phyloP scores from a whole-genome alignment of 2,888 invertebrate species.

The Helleia helle region DNA sequence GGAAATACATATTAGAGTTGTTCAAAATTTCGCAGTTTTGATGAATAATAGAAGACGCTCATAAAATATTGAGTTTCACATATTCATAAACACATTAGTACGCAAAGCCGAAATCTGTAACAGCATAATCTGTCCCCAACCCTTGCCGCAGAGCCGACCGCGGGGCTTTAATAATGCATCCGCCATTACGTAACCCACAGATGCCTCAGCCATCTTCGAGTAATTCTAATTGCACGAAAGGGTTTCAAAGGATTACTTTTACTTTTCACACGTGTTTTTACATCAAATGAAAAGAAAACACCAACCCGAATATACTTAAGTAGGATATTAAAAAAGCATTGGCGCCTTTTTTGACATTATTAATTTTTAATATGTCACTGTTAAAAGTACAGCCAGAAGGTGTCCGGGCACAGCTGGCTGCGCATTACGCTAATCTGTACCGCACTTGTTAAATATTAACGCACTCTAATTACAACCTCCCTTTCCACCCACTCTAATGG shows the following conservation, averaged over 20 bases:
- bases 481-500: constrained; percentile 52
- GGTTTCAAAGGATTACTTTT: constrained; percentile 57
- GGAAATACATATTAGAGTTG: too few species aligned
- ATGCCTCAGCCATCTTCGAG: constrained; percentile 54
- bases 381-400: constrained; percentile 37
- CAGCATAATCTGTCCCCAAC: constrained; percentile 65
- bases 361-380: constrained; percentile 46
- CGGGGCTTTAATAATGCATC: constrained; percentile 65
- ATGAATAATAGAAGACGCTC: background rate
- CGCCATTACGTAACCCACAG: constrained; percentile 69
- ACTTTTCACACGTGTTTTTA: constrained; percentile 14
- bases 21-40: background rate
- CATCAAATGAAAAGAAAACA: constrained; percentile 36
- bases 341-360: constrained; percentile 37
- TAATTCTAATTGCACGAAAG: constrained; percentile 60
- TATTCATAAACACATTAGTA: constrained; percentile 20
- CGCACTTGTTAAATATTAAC: constrained; percentile 74
- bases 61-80: constrained; percentile 11
- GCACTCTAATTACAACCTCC: constrained; percentile 66
- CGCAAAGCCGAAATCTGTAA: constrained; percentile 40
- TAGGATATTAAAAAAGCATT: constrained; percentile 43
- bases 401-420: constrained; percentile 57
- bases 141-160: constrained; percentile 36
- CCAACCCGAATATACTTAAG: background rate
- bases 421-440: constrained; percentile 56